These are phyloP conservation scores for Ashinkailepas kermadecensis DNA, from an alignment of 2,888 invertebrate species.

Conservation along the genomic window DNA sequence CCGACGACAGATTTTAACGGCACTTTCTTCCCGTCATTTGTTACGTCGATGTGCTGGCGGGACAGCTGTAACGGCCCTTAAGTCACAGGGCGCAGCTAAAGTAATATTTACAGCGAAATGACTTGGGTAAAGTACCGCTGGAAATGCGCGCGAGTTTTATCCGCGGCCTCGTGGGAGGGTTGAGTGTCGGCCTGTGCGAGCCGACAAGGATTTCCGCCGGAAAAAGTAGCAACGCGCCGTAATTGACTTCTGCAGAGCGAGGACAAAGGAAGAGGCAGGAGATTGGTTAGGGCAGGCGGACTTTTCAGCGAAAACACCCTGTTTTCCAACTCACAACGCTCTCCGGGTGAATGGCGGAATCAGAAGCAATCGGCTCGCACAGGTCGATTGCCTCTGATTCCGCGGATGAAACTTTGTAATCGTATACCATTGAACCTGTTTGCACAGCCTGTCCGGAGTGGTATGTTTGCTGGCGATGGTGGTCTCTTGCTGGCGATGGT, in stretches of 20 bases:
- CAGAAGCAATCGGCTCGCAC: too few species aligned
- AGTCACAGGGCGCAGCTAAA: not conserved
- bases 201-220: not conserved
- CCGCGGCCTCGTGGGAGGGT: not conserved
- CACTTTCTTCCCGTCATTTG: not conserved
- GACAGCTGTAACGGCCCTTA: not conserved
- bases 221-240: not conserved
- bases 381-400: too few species aligned
- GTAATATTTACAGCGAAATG: constrained; percentile 21
- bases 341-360: too few species aligned
- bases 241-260: not conserved
- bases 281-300: too few species aligned
- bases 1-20: constrained; percentile 6
- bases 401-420: too few species aligned
- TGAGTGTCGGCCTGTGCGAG: not conserved
- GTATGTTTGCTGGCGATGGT: too few species aligned
- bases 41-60: not conserved
- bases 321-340: too few species aligned
- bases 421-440: too few species aligned
- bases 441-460: too few species aligned
- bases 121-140: constrained; percentile 2
- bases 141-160: not conserved
- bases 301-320: too few species aligned
- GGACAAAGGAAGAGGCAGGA: not conserved
- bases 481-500: too few species aligned